These are phyloP conservation scores for Microcebus jonahi DNA, from an alignment of 2,113 vertebrate species.

Conservation along the genomic window DNA sequence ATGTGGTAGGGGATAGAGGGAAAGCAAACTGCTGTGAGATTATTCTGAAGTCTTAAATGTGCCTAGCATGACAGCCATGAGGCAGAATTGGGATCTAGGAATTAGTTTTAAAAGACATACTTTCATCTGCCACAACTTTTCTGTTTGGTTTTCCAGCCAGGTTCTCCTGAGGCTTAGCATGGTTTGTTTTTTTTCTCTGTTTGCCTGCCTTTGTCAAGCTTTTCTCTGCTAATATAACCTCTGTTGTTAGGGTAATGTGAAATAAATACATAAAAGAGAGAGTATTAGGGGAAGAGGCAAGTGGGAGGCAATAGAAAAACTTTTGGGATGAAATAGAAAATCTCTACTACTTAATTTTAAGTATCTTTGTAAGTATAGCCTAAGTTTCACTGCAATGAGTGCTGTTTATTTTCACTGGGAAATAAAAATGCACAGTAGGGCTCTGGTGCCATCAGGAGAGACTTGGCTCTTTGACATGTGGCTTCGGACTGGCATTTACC, in stretches of 20 bases:
- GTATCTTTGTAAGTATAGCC: background rate
- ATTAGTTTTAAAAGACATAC: background rate
- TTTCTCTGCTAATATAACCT: background rate
- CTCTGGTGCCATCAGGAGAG: background rate
- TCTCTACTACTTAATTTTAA: background rate
- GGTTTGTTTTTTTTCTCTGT: slow-evolving; percentile 44
- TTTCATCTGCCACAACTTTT: background rate
- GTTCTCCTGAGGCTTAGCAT: slow-evolving; percentile 19
- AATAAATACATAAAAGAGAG: background rate
- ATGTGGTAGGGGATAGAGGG: background rate
- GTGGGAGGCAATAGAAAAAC: background rate
- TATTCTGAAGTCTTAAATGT: background rate
- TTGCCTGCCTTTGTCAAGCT: background rate
- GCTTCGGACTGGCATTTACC: background rate
- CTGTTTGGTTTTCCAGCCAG: background rate
- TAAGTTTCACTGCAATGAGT: background rate
- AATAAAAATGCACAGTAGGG: background rate
- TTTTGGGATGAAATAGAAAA: background rate
- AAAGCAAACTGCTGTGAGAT: background rate
- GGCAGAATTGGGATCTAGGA: background rate
- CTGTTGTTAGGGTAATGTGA: slow-evolving; percentile 5
- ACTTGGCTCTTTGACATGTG: background rate
- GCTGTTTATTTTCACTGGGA: background rate
- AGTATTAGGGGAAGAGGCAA: background rate
- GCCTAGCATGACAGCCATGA: background rate